Conservation (phyloP, 1,140 invertebrate species). For the honey bee (Apis mellifera) region Amel_HAv3.1 CM009932.2:8162001-8162500, state of each 20-base stretch:
- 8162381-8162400: conserved; percentile 91
- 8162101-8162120: conserved; percentile 79
- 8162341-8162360: conserved; percentile 89
- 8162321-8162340: conserved; percentile 83
- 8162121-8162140: too few species aligned
- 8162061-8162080: conserved; percentile 87
- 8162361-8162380: conserved; percentile 96
- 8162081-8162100: conserved; percentile 85
- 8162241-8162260: conserved; percentile 92
- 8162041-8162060: conserved; percentile 86
- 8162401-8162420: conserved; percentile 83
- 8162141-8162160: neutral
- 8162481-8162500: conserved; percentile 87
- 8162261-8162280: conserved; percentile 89
- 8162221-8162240: neutral
- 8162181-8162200: too few species aligned
- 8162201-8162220: conserved; percentile 18
- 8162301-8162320: conserved; percentile 87
- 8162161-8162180: too few species aligned
- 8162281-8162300: conserved; percentile 92
- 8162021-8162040: conserved; percentile 78
- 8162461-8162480: conserved; percentile 87
- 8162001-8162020: neutral
- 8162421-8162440: neutral
- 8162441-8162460: neutral